Base-by-base conservation (phyloP, 92 coral and sea anemone species). In the Heliopora coerulea region DNA sequence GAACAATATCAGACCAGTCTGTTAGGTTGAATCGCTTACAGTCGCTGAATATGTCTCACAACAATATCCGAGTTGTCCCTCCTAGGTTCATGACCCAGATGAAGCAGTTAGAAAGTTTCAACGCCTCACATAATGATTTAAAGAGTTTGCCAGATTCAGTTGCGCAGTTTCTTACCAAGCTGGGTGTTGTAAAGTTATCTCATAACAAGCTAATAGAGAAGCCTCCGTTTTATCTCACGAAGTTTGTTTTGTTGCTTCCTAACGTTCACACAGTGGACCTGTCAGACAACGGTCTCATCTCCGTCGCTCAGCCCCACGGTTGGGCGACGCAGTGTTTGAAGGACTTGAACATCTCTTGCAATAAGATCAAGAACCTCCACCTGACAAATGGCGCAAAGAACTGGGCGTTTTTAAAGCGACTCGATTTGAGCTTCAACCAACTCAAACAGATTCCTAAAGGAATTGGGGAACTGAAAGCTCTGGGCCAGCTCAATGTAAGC, bases 241-340 rank as follows among this genome's bases (percentile, higher is more conserved):
- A 87, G 21, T 95, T 95, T 60, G 70, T 95, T 34, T 80, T 90
- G 39, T 73, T 72, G 56, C 80, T 95, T 7, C 87, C 91, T 18
- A 89, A 86, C 75, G 80, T 95, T 10, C 89, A 88, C 49, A 75
- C 82, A 52, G 64, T 95, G 30, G 96, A 95, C 66, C 73, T 95
- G 49, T 87, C 96, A 15, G 49, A 70, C 40, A 95, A 95, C 56
- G 78, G 76, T 46, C 72, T 95, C 72, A 78, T 68, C 15, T 78
- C 85, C 41, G 72, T 95, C 31, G 95, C 99, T 17, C 58, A 89
- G 4, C 91, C 96, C 24, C 57, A 61, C 49, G 78, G 72, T 27
- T 95, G 99, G 99, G 68, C 83, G 25, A 90, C 96, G 30, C 81
- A 75, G 59, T 95, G 88, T 54, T 72, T 95, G 85, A 95, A 90